These are phyloP conservation scores for Acrossocheilus wenchowensis DNA, from an alignment of 2,797 vertebrate genomes.

Conservation along the genomic window DNA sequence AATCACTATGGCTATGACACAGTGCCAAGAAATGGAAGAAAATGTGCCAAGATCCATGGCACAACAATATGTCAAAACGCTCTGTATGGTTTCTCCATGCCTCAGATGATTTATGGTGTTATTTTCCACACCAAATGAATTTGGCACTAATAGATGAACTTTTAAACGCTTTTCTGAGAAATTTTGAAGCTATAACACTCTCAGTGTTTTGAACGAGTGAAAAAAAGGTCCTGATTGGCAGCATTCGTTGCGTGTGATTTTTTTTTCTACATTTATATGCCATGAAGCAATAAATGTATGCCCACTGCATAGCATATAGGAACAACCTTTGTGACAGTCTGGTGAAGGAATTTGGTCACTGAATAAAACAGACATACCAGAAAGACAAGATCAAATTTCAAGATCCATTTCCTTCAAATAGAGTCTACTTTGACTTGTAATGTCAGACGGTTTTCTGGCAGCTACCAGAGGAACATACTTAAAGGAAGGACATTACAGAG, in stretches of 20 bases:
- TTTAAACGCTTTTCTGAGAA: slow-evolving; percentile 14
- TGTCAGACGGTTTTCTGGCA: slow-evolving; percentile 8
- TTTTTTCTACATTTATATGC: slow-evolving; percentile 26
- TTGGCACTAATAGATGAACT: slow-evolving; percentile 35
- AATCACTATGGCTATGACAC: slow-evolving; percentile 44
- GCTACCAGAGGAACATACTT: slow-evolving; percentile 23
- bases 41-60: slow-evolving; percentile 52
- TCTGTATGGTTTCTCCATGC: slow-evolving; percentile 43
- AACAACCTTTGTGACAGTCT: slow-evolving; percentile 7
- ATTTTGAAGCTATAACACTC: slow-evolving; percentile 2
- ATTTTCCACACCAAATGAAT: slow-evolving; percentile 43
- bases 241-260: slow-evolving; percentile 2
- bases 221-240: slow-evolving; percentile 21
- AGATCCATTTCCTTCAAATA: slow-evolving; percentile 47
- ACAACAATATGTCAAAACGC: slow-evolving; percentile 54
- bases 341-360: slow-evolving; percentile 17
- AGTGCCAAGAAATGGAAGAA: slow-evolving; percentile 51
- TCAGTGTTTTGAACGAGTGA: not conserved
- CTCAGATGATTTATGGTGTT: slow-evolving; percentile 49
- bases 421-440: slow-evolving; percentile 28
- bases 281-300: slow-evolving; percentile 1
- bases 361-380: slow-evolving; percentile 14
- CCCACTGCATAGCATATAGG: not conserved
- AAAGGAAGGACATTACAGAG: slow-evolving; percentile 30
- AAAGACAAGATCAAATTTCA: slow-evolving; percentile 26